Evolutionary conservation across 2,888 invertebrate species (phyloP), one percentile per base, ranked within the genome.

Genomic region (Amphiduros pacificus): DNA sequence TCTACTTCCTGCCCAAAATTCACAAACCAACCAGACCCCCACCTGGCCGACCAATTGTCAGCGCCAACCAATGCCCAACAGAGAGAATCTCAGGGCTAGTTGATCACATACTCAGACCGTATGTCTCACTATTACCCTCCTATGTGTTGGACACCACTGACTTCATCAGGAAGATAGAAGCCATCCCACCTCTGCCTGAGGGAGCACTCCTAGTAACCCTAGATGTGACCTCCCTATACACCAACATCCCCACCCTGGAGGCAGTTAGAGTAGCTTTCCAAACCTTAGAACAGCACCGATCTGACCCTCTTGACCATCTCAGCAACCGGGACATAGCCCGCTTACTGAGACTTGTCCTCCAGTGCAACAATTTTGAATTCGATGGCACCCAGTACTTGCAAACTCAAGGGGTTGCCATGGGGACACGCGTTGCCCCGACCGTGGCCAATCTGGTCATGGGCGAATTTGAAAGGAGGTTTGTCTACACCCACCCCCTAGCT

Each of bases 61-160:
- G 26, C n/a, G 54, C 31, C n/a, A 54, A 54, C 22, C 5, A 14
- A 5, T 54, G 54, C 28, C 27, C 54, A 6, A 51, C 51, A 5
- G 54, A 54, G 22, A 54, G 28, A 54, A 54, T 54, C 20, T 54
- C 54, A 4, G 54, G 31, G 3, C 24, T 54, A 6, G 54, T 54
- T 5, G 54, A 31, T 20, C 11, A 26, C 14, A 20, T 29, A 5
- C 32, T 54, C 20, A 54, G 20, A 3, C 54, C 54, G 9, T n/a
- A 31, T 11, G 54, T 54, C 22, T 14, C 6, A 31, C 4, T 4
- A 14, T 14, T 28, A 4, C 20, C 20, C 20, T 20, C 20, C 32
- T 32, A 54, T 32, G n/a, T 54, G 5, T 31, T 31, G 31, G 54
- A 54, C 32, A 54, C 54, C 9, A 27, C 26, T 14, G 26, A 54